These are phyloP conservation scores for Drosophila sucinea DNA, from an alignment of 1,140 invertebrate genomes.

Conservation along the genomic window DNA sequence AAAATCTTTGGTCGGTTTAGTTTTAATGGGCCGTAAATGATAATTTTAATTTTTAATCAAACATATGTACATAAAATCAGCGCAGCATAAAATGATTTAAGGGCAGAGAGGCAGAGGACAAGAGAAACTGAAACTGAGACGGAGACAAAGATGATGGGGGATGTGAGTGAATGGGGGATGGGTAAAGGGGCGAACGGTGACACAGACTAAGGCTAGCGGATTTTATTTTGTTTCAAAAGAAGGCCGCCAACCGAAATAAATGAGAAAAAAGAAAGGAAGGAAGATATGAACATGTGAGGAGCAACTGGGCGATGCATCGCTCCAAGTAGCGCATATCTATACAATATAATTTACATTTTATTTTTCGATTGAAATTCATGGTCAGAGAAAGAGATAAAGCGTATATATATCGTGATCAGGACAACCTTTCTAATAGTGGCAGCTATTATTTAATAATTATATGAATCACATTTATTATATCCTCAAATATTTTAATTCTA, in stretches of 20 bases:
- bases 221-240: constrained; percentile 7
- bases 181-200: background rate
- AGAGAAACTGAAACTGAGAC: constrained; percentile 1
- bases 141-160: background rate
- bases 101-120: constrained; percentile 26
- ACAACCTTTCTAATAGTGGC: background rate
- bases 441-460: background rate
- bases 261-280: constrained; percentile 7
- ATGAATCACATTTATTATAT: too few relatives aligned
- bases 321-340: background rate
- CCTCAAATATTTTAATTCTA: too few relatives aligned
- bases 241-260: constrained; percentile 49
- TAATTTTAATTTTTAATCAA: constrained; percentile 83
- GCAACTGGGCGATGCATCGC: constrained; percentile 9
- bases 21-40: constrained; percentile 82
- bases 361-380: constrained; percentile 5
- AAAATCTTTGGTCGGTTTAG: constrained; percentile 79
- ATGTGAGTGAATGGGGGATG: background rate
- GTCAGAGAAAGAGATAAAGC: background rate
- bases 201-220: constrained; percentile 6
- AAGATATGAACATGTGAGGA: constrained; percentile 5
- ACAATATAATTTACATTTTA: constrained; percentile 5
- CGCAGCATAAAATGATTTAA: constrained; percentile 66
- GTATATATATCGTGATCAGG: background rate
- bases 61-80: constrained; percentile 70